Conservation (phyloP, 2,797 vertebrate genomes). For the Arrhamphus sclerolepis region DNA sequence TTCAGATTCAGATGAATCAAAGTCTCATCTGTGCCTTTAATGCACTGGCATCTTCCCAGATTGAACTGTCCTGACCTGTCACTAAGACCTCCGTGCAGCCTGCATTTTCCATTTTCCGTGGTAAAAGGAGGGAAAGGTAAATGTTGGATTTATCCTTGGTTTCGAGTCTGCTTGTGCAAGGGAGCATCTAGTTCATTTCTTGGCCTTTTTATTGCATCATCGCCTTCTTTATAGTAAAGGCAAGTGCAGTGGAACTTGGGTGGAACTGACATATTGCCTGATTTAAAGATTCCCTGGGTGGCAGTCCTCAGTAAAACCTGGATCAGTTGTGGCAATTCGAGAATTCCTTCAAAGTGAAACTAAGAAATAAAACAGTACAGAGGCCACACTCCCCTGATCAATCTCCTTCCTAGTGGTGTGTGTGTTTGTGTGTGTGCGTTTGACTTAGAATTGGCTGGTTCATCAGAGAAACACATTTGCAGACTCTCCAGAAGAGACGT, state of each 20-base stretch:
- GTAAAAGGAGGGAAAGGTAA: slow-evolving; percentile 54
- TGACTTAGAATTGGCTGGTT: slow-evolving; percentile 66
- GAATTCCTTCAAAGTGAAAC: slow-evolving; percentile 67
- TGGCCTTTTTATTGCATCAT: slow-evolving; percentile 75
- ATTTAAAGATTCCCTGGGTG: slow-evolving; percentile 74
- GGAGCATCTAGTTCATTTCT: slow-evolving; percentile 72
- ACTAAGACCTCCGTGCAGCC: slow-evolving; percentile 45
- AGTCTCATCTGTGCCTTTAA: slow-evolving; percentile 65
- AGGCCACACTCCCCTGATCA: slow-evolving; percentile 39
- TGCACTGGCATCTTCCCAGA: slow-evolving; percentile 49
- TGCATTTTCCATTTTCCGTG: slow-evolving; percentile 22
- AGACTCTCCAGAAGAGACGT: slow-evolving; percentile 18
- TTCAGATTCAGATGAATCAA: slow-evolving; percentile 56
- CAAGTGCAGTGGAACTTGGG: slow-evolving; percentile 67
- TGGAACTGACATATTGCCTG: slow-evolving; percentile 72
- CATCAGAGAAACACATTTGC: slow-evolving; percentile 53
- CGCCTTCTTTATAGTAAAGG: slow-evolving; percentile 74
- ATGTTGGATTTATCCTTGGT: slow-evolving; percentile 64
- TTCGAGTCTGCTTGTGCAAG: slow-evolving; percentile 45
- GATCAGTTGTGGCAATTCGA: slow-evolving; percentile 67
- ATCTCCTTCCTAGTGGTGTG: not conserved
- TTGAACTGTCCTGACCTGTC: slow-evolving; percentile 61
- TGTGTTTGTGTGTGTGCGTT: not conserved
- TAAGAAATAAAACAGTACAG: slow-evolving; percentile 62
- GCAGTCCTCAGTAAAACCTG: slow-evolving; percentile 65